phyloP scores from a whole-genome alignment of 2,113 vertebrate species.

The Equus quagga region DNA sequence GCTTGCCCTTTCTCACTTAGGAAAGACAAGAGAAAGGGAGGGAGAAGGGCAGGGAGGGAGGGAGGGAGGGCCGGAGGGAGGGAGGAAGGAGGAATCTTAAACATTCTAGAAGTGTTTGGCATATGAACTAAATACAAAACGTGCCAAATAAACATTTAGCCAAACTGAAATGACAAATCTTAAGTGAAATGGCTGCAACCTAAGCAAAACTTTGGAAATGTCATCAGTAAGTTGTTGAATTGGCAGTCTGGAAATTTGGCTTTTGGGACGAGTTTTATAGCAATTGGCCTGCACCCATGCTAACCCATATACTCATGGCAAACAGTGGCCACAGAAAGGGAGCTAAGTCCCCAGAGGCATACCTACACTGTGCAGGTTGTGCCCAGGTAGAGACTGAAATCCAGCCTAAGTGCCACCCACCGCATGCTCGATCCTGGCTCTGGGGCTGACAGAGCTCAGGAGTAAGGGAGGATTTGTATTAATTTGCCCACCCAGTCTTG shows the following conservation, averaged over 20 bases:
- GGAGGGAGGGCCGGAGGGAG: neutral
- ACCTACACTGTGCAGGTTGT: no score
- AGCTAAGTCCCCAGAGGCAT: neutral
- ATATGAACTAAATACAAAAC: constrained; percentile 53
- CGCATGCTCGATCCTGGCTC: neutral
- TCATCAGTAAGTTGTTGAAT: constrained; percentile 28
- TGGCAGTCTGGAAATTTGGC: neutral
- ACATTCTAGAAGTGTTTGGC: constrained; percentile 8
- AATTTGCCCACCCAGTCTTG: neutral
- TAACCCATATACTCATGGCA: neutral
- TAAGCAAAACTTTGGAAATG: constrained; percentile 38
- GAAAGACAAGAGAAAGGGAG: neutral
- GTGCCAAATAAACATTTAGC: constrained; percentile 50
- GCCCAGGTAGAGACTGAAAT: neutral
- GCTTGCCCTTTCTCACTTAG: neutral
- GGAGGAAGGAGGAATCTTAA: neutral
- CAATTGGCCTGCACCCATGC: neutral
- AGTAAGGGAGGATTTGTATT: neutral
- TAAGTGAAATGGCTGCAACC: constrained; percentile 37
- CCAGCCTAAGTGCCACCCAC: neutral
- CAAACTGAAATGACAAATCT: neutral
- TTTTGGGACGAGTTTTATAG: constrained; percentile 22
- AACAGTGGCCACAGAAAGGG: neutral
- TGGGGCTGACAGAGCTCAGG: neutral
- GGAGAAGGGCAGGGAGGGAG: neutral